Evolutionary conservation across 2,797 vertebrate species (phyloP), one percentile per base, ranked within the genome.

Genomic region (Clamator glandarius): DNA sequence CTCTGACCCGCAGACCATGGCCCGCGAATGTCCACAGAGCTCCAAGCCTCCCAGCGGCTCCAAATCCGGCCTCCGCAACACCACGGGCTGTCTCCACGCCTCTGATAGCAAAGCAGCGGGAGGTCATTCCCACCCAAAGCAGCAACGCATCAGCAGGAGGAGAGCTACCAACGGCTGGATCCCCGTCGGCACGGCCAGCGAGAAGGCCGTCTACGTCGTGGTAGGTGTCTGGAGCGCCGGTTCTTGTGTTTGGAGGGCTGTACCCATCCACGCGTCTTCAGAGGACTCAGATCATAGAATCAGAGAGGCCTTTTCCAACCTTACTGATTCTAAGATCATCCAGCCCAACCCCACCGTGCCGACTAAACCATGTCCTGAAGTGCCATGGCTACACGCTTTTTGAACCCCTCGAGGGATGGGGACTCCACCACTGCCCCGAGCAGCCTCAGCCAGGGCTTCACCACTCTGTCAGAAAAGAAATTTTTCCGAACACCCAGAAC

Each of bases 201-300:
- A 99, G 97, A 99, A 98, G 97, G 99, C 99, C 1, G 99, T 99
- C 88, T 99, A 99, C 61, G 98, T 99, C 25, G 98, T 99, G 98
- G 99, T 99, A 97, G 88, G 99, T 98, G 93, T 77, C 74, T 28
- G 48, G 68, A 7, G 51, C 0, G 4, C 54, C 51, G 26, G 5
- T 11, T 5, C 29, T 4, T 4, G 2, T 8, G 2, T 4, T 15
- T 1, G 11, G 33, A 12, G 0, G 2, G n/a, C 63, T 25, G 0
- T 26, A 5, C 19, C 42, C 6, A 0, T 29, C 21, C 1, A 13
- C 25, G 58, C 41, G 2, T 16, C 77, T 33, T 28, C 82, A 48
- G 63, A 29, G 26, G 31, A 6, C 48, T 17, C 12, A 41, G 20
- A 20, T 46, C 44, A 46, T 20, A 6, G 44, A 21, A 21, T 46